Percentiles rank a stretch among this genome's conserved stretches.
Conservation (phyloP, 2,888 invertebrate species). For the Bruchidius siliquastri region DNA sequence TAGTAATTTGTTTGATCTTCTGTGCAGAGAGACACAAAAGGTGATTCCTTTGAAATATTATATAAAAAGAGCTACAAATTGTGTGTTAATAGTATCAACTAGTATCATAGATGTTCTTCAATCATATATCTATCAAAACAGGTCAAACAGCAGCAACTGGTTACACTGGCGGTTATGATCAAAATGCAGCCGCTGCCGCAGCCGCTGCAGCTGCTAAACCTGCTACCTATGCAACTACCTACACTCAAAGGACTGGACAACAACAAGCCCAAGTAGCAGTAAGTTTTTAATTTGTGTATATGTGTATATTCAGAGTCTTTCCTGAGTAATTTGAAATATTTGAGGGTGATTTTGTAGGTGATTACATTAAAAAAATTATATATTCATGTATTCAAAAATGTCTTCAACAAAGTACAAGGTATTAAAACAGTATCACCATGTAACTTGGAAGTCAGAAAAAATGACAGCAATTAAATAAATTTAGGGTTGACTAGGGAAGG, state of each 20-base stretch:
- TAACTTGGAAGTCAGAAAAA: too few species aligned
- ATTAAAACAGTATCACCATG: too few species aligned
- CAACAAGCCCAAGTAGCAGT: slow-evolving; percentile 46
- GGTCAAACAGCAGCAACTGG: slow-evolving; percentile 63
- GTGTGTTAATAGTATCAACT: background rate
- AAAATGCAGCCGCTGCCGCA: slow-evolving; percentile 40
- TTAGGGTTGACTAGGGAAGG: too few species aligned
- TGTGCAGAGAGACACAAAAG: background rate
- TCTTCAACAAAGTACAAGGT: too few species aligned
- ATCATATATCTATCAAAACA: slow-evolving; percentile 32
- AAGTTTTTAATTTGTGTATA: slow-evolving; percentile 25
- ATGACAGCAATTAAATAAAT: too few species aligned
- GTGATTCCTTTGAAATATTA: background rate
- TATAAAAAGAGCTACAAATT: background rate
- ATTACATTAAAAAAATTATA: too few species aligned
- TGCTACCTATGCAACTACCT: slow-evolving; percentile 67
- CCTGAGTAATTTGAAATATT: too few species aligned
- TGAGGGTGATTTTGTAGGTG: too few species aligned
- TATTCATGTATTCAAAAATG: too few species aligned
- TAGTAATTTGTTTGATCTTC: background rate
- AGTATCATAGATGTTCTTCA: background rate
- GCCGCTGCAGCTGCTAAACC: slow-evolving; percentile 59
- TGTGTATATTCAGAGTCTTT: too few species aligned
- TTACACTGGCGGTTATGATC: slow-evolving; percentile 59
- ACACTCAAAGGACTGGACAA: slow-evolving; percentile 55